A percentile compares a stretch with the other conserved stretches of the same genome.
phyloP scores from a whole-genome alignment of 2,113 vertebrate genomes.

The Bubo blakistoni region DNA sequence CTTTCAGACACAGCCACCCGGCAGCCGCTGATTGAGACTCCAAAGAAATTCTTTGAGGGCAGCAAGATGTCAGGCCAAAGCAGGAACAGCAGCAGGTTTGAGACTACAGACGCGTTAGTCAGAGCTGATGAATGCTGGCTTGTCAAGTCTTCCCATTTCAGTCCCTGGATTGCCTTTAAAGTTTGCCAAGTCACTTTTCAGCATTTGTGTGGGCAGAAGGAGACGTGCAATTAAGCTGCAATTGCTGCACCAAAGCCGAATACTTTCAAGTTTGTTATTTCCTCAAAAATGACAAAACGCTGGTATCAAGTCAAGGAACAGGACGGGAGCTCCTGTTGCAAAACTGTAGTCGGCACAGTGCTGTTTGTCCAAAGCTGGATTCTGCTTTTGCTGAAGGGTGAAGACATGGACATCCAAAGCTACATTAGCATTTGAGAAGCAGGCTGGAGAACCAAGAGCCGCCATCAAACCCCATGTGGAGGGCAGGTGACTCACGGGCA shows the following conservation, averaged over 20 bases:
- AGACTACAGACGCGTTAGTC: conserved; percentile 65
- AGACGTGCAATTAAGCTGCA: conserved; percentile 68
- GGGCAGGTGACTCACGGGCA: not conserved
- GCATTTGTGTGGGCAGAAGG: conserved; percentile 70
- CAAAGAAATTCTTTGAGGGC: conserved; percentile 57
- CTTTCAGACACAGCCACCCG: conserved; percentile 19
- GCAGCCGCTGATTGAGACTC: conserved; percentile 43
- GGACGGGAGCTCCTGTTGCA: conserved; percentile 26
- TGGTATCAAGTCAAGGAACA: conserved; percentile 46
- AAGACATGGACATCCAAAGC: not conserved
- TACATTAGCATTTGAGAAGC: not conserved
- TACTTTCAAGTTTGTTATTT: conserved; percentile 63
- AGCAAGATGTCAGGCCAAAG: conserved; percentile 63
- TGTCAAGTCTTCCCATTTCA: conserved; percentile 65
- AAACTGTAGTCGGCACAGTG: not conserved
- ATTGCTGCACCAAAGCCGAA: conserved; percentile 62
- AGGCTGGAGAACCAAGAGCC: not conserved
- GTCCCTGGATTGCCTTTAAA: conserved; percentile 64
- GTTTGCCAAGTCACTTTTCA: conserved; percentile 70
- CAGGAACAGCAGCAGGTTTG: conserved; percentile 66
- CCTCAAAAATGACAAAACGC: conserved; percentile 59
- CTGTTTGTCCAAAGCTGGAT: not conserved
- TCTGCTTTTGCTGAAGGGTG: not conserved
- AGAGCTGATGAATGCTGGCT: conserved; percentile 69
- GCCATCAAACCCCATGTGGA: not conserved